Evolutionary conservation across 1,140 invertebrate genomes (phyloP), one percentile per base, ranked within the genome.

Genomic region (Temnothorax longispinosus): DNA sequence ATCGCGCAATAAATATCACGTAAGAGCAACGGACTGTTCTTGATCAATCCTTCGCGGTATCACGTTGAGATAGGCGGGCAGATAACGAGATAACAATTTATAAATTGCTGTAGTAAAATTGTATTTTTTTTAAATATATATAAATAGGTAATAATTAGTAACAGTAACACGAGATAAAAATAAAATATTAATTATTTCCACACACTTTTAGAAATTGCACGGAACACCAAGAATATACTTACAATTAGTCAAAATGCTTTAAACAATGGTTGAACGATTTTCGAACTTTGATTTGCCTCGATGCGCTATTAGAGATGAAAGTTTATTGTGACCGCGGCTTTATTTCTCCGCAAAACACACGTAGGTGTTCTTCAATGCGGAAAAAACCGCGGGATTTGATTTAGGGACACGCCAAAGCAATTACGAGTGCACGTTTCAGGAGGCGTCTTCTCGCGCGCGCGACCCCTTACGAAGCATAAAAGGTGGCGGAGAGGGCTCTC

Each of bases 321-420:
- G 15, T 72, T 72, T 32, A 71, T 58, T 74, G 50, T 74, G 80
- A 74, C 44, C 27, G 8, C n/a, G 27, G 67, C 41, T 74, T 75
- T 75, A 84, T 75, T 50, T 75, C 69, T 32, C 38, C 18, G 69
- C 27, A 7, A 84, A 60, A 47, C 58, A 56, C 44, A 32, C 35
- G 72, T 80, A 72, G 18, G 21, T 64, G 75, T 13, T 80, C 69
- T 50, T 10, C 78, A 76, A 85, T 58, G 88, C 71, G 90, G 56
- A 91, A 87, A 27, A 87, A 88, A 90, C 50, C 89, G 44, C 27
- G 58, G 82, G 87, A 90, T 92, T 92, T 93, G 91, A 92, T 93
- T 93, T 89, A 88, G 84, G 87, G 74, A 90, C 88, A 93, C 87
- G 92, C 89, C 93, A 93, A 71, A 92, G 88, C 93, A 93, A 93